These are phyloP conservation scores for Plumapathes pennacea DNA, from an alignment of 92 coral and sea anemone genomes.

Conservation along the genomic window DNA sequence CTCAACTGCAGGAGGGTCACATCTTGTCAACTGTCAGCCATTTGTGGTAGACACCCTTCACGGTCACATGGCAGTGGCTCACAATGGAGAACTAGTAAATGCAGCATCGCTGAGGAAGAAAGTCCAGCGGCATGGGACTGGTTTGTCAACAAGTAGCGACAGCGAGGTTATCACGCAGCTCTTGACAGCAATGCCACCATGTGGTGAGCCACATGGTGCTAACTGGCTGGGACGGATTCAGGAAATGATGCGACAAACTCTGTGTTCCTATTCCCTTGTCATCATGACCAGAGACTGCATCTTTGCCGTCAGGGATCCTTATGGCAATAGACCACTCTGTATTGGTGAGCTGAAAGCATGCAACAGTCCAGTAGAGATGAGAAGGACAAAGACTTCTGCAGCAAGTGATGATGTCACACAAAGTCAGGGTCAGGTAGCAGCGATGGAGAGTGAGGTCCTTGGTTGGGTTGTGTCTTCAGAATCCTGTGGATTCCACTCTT, in stretches of 20 bases:
- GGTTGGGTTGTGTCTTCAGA: slow-evolving; percentile 97
- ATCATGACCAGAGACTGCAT: slow-evolving; percentile 83
- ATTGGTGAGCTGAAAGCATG: slow-evolving; percentile 75
- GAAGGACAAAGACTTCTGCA: slow-evolving; percentile 9
- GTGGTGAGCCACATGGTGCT: slow-evolving; percentile 95
- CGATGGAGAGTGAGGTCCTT: slow-evolving; percentile 41
- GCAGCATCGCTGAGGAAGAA: slow-evolving; percentile 81
- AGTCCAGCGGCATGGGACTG: slow-evolving; percentile 74
- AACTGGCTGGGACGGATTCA: slow-evolving; percentile 94
- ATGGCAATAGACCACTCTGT: slow-evolving; percentile 93
- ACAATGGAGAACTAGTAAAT: slow-evolving; percentile 94
- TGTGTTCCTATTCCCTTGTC: slow-evolving; percentile 82
- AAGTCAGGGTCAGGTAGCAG: slow-evolving; percentile 34
- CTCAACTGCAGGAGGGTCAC: slow-evolving; percentile 92
- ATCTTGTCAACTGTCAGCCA: slow-evolving; percentile 92
- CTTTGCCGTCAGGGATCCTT: slow-evolving; percentile 95
- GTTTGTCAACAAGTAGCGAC: slow-evolving; percentile 91
- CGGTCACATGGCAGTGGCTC: slow-evolving; percentile 94
- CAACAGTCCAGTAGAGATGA: slow-evolving; percentile 27
- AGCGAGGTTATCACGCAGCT: slow-evolving; percentile 95
- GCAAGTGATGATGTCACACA: slow-evolving; percentile 19
- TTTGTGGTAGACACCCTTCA: slow-evolving; percentile 97
- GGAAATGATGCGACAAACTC: slow-evolving; percentile 70
- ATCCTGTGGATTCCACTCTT: slow-evolving; percentile 91
- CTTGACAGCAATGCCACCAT: slow-evolving; percentile 84